Evolutionary conservation across 2,113 vertebrate species (phyloP), one percentile per base, ranked within the genome.

Genomic region (Scophthalmus maximus): DNA sequence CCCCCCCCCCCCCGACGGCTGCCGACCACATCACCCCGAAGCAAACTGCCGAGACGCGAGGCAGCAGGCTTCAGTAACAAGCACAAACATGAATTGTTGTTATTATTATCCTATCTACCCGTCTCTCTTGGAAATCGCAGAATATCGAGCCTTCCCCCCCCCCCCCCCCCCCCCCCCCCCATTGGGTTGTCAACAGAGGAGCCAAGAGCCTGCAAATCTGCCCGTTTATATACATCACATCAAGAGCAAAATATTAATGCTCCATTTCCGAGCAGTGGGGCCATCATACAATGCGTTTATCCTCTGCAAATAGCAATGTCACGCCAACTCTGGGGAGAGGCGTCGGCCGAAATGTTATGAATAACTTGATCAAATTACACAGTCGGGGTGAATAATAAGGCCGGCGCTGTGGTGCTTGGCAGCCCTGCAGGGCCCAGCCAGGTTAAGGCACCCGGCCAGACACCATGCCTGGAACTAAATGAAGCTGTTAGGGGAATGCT

Each of bases 251-350:
- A 91, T 90, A 92, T 91, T 89, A 92, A 91, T 88, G 87, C 89
- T 81, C 90, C 84, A 88, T 90, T 93, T 92, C 87, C 90, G 79
- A 89, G 89, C 90, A 85, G 87, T 84, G 87, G 82, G 52, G 84
- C 79, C 79, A 79, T 88, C 87, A 81, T 51, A 87, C 92, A 91
- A 90, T 91, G 86, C 88, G 90, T 91, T 93, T 93, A 88, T 91
- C 84, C 89, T 92, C 83, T 78, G 86, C 88, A 92, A 93, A 93
- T 89, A 90, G 88, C 91, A 92, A 92, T 91, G 92, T 89, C 92
- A 92, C 79, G 83, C 83, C 87, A 85, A 89, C 87, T 87, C 86
- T 75, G 68, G 83, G 87, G 84, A 87, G 78, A 85, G 84, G 79
- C 84, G 61, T 91, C 87, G 82, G 89, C 79, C 82, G 78, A 89